Conservation (phyloP, 2,797 vertebrate genomes). For the Eulemur rubriventer region DNA sequence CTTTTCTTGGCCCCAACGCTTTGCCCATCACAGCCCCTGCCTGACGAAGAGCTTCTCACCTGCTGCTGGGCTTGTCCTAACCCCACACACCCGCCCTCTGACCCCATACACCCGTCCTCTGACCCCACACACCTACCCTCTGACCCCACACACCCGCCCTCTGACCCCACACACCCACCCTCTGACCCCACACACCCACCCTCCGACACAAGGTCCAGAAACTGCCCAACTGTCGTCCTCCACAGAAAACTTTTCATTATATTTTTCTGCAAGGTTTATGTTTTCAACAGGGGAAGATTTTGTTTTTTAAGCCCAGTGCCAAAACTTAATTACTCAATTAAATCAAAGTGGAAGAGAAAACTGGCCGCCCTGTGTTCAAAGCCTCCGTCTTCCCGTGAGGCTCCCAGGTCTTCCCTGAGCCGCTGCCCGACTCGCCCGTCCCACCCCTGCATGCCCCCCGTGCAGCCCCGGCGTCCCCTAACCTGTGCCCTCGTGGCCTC, state of each 20-base stretch:
- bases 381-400: background rate
- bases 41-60: background rate
- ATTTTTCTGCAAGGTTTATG: background rate
- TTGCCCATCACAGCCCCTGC: no score
- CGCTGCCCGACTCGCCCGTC: rapidly evolving
- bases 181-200: background rate
- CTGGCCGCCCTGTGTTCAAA: no score
- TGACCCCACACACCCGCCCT: no score
- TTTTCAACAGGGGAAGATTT: background rate
- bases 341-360: background rate
- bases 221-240: background rate
- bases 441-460: background rate
- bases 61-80: background rate
- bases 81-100: background rate
- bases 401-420: background rate
- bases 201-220: background rate
- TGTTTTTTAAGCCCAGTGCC: background rate
- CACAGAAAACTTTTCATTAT: background rate
- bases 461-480: background rate
- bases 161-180: background rate
- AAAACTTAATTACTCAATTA: background rate
- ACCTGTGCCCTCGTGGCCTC: background rate
- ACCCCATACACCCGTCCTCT: background rate
- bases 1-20: background rate
- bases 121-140: background rate